Evolutionary conservation across 2,113 vertebrate species (phyloP).

Genomic region (Sakesphorus luctuosus): DNA sequence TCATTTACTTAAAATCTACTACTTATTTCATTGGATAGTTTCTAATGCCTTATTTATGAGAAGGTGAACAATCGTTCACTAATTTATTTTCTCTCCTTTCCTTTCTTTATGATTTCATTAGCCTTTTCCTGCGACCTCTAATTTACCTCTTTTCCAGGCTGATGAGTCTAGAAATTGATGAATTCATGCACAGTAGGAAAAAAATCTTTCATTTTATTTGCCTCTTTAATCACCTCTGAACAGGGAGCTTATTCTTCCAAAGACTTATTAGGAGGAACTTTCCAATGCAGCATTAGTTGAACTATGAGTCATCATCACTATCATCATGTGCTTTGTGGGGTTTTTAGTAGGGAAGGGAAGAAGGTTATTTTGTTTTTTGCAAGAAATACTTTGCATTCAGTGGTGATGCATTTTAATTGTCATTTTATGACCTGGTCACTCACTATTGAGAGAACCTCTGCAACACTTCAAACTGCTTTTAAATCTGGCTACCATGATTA

Average conservation of each 20-base stretch:
- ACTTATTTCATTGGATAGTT: background rate
- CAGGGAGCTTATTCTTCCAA: background rate
- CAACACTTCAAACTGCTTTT: background rate
- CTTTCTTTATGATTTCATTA: constrained; percentile 16
- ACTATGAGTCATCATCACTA: background rate
- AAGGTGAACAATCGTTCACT: background rate
- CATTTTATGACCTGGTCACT: background rate
- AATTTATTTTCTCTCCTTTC: background rate
- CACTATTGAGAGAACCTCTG: background rate
- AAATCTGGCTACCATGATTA: background rate
- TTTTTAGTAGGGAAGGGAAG: background rate
- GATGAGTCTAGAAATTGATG: background rate
- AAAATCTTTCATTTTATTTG: constrained; percentile 19
- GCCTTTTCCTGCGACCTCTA: background rate
- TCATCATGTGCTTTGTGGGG: background rate
- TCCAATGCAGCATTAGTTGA: background rate
- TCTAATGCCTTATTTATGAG: background rate
- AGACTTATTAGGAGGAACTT: background rate
- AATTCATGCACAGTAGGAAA: constrained; percentile 1
- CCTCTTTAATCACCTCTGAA: constrained; percentile 9
- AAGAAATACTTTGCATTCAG: background rate
- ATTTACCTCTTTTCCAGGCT: constrained; percentile 18
- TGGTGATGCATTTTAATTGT: background rate
- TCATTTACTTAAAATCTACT: background rate
- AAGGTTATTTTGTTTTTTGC: background rate